Conservation (phyloP, 2,113 vertebrate species). For the Hypanus sabinus region DNA sequence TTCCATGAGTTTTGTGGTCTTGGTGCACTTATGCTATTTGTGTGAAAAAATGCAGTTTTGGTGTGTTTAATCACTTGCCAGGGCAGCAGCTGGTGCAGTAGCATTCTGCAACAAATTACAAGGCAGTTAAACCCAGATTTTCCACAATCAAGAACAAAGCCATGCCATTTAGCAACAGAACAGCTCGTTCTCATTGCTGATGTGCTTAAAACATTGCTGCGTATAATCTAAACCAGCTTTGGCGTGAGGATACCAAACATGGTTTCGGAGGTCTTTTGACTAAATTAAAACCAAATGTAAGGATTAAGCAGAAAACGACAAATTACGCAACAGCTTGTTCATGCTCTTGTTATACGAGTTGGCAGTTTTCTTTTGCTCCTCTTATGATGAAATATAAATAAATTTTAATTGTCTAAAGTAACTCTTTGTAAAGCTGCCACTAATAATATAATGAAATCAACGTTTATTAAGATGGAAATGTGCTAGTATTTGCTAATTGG, state of each 20-base stretch:
- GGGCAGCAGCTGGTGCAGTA: slow-evolving; percentile 66
- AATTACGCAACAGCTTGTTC: slow-evolving; percentile 50
- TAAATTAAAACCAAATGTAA: slow-evolving; percentile 64
- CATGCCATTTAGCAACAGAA: slow-evolving; percentile 61
- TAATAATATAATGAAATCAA: slow-evolving; percentile 25
- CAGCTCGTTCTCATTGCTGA: slow-evolving; percentile 78
- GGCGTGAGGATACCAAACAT: slow-evolving; percentile 49
- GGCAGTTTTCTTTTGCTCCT: slow-evolving; percentile 40
- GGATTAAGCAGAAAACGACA: slow-evolving; percentile 57
- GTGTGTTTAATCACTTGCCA: slow-evolving; percentile 67
- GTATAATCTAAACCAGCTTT: slow-evolving; percentile 70
- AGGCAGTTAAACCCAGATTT: slow-evolving; percentile 74
- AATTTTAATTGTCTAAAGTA: slow-evolving; percentile 45
- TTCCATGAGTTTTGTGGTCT: slow-evolving; percentile 54
- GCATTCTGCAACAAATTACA: slow-evolving; percentile 72
- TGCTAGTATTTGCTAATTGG: neutral
- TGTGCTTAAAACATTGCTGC: slow-evolving; percentile 73
- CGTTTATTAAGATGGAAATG: neutral
- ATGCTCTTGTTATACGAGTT: slow-evolving; percentile 42
- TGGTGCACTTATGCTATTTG: slow-evolving; percentile 56
- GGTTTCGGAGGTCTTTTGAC: slow-evolving; percentile 51
- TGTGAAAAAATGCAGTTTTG: slow-evolving; percentile 55
- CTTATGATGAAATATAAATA: slow-evolving; percentile 45
- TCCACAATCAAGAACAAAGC: slow-evolving; percentile 73
- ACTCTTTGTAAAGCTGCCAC: neutral